Evolutionary conservation across 2,113 vertebrate species (phyloP), one percentile per base, ranked within the genome.

Genomic region (Glaucomys volans): DNA sequence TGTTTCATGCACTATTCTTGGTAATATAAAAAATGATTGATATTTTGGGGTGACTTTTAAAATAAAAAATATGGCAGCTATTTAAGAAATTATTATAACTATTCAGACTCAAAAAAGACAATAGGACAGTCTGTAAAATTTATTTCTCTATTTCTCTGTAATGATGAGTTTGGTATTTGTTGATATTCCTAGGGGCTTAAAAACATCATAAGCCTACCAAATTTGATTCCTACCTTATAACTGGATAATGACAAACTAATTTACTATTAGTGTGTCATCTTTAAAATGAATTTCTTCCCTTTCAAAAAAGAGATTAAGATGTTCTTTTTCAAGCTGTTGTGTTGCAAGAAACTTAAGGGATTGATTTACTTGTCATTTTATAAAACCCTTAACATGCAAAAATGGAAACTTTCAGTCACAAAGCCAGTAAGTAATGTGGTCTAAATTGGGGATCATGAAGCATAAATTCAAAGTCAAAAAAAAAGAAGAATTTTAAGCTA

Each of bases 401-500:
- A 98, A 97, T 40, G 50, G 91, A 26, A 94, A 72, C 16, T 50
- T 81, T 95, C 85, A 72, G 14, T 57, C 75, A 67, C 4, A 94
- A 97, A 89, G 59, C 64, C 72, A 92, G 77, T 47, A 95, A 91
- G 42, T 87, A 96, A 97, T 95, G 20, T 66, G 26, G 17, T 7
- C 37, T 91, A 95, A 97, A 91, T 84, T 64, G 76, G 59, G 22
- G 47, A 93, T 92, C 67, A 64, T 88, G 75, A 97, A 92, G 95
- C 81, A 74, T 10, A 93, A 95, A 92, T 93, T 93, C 71, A 91
- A 97, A 95, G 87, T 93, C 76, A 97, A 80, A 47, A 96, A 95
- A 47, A 95, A 79, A 93, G 76, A 94, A 91, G 40, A 91, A 90
- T 95, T 91, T 95, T 80, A 76, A 71, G 80, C 87, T 85, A 90